Evolutionary conservation across 1,140 invertebrate species (phyloP), one percentile per base, ranked within the genome.

Genomic region (Portunus trituberculatus): DNA sequence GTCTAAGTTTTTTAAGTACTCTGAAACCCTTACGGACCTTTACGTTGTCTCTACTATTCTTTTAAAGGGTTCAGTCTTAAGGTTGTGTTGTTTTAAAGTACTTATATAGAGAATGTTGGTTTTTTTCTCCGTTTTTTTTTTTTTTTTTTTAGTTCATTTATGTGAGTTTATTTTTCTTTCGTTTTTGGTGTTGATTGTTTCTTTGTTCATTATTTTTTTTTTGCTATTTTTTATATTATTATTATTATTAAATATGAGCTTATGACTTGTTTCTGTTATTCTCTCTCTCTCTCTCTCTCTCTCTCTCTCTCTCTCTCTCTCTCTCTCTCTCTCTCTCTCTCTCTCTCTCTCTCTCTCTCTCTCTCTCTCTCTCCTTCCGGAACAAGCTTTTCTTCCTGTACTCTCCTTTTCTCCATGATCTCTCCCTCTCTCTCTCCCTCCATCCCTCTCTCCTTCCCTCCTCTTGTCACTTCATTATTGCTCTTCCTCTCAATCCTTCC

Each of bases 261-360:
- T 39, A 39, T 6, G 39, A 1, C 39, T 39, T 39, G 1, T 39
- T 6, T 39, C 39, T 39, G 1, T 39, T 6, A 2, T 6, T 39
- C 39, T 39, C 39, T 39, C 39, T 39, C 39, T 39, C 39, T 39
- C 39, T 6, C 39, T 39, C 39, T 39, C 39, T 39, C 39, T 39
- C 39, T 39, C 39, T 39, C 39, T 39, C 39, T 39, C 39, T 39
- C 39, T 39, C 39, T 39, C 39, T 39, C 39, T 39, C 39, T 39
- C 52, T 14, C 16, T 59, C 52, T 59, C 48, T 52, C 48, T 52
- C 6, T 52, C 48, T 52, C 59, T 20, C 59, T 76, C 59, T 76
- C 59, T 76, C 59, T 76, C 59, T 76, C 59, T 76, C 59, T 76
- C 67, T 76, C 25, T 76, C 67, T 76, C 67, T 76, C 67, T n/a